These are phyloP conservation scores for Teleogryllus occipitalis DNA, from an alignment of 1,140 invertebrate species.

Conservation along the genomic window DNA sequence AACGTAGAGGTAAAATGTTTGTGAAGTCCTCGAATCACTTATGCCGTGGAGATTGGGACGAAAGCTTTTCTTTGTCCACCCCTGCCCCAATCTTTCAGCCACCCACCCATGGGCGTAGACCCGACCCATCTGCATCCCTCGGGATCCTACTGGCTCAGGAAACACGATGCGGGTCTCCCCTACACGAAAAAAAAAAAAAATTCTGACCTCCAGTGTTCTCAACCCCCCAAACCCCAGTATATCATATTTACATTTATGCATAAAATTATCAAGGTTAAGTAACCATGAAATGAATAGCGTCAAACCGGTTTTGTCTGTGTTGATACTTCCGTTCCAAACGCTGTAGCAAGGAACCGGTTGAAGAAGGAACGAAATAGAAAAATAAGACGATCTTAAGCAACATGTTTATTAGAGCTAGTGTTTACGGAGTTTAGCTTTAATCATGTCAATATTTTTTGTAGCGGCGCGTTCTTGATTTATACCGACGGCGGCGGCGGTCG, in stretches of 20 bases:
- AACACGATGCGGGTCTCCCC: too few species aligned
- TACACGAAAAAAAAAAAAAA: too few species aligned
- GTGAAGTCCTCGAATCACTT: too few species aligned
- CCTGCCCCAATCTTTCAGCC: too few species aligned
- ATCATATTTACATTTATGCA: slow-evolving; percentile 6
- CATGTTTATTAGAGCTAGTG: neutral
- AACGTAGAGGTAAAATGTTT: too few species aligned
- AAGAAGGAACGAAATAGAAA: neutral
- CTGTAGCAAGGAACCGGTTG: neutral
- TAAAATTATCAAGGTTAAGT: slow-evolving; percentile 6
- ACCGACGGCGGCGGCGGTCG: neutral
- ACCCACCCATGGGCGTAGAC: too few species aligned
- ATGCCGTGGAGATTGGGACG: too few species aligned
- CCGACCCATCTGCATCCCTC: too few species aligned
- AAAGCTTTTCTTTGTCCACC: too few species aligned
- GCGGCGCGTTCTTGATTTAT: neutral
- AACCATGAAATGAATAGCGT: slow-evolving; percentile 4
- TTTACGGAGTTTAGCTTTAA: slow-evolving; percentile 5
- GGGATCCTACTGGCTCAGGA: too few species aligned
- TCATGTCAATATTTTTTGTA: slow-evolving; percentile 1
- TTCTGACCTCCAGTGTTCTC: too few species aligned
- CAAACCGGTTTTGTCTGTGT: neutral
- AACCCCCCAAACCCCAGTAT: neutral
- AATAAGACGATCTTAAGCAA: neutral
- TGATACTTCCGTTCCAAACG: neutral